These are phyloP conservation scores for Phoxinus phoxinus DNA, from an alignment of 2,113 vertebrate species.

Conservation along the genomic window DNA sequence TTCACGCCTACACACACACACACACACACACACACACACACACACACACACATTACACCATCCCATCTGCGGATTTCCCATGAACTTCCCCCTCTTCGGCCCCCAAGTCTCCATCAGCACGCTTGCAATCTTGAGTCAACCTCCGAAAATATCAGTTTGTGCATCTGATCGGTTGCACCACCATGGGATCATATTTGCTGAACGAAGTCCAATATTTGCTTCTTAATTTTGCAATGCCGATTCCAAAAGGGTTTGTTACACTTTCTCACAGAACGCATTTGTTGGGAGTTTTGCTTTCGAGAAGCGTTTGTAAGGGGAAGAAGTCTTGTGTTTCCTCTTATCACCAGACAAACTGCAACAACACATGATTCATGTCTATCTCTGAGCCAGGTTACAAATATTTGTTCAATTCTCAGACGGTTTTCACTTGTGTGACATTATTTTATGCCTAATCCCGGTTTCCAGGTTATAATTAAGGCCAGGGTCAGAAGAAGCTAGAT, in stretches of 20 bases:
- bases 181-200: neutral
- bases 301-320: neutral
- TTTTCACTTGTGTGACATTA: too few species aligned
- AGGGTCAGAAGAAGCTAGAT: too few species aligned
- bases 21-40: constrained; percentile 65
- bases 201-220: neutral
- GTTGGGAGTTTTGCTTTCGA: neutral
- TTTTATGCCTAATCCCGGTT: too few species aligned
- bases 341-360: neutral
- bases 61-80: constrained; percentile 65
- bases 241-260: neutral
- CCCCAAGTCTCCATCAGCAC: constrained; percentile 3
- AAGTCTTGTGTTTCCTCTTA: neutral
- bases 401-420: too few species aligned
- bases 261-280: neutral
- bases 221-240: neutral
- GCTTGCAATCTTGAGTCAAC: constrained; percentile 17
- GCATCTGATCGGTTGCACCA: neutral
- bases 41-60: constrained; percentile 48
- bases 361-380: too few species aligned
- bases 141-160: neutral
- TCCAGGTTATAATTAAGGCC: too few species aligned
- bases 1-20: constrained; percentile 64
- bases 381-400: too few species aligned
- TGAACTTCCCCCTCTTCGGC: constrained; percentile 22